Evolutionary conservation across 2,888 invertebrate genomes (phyloP).

Genomic region (Platerodrilus igneus): DNA sequence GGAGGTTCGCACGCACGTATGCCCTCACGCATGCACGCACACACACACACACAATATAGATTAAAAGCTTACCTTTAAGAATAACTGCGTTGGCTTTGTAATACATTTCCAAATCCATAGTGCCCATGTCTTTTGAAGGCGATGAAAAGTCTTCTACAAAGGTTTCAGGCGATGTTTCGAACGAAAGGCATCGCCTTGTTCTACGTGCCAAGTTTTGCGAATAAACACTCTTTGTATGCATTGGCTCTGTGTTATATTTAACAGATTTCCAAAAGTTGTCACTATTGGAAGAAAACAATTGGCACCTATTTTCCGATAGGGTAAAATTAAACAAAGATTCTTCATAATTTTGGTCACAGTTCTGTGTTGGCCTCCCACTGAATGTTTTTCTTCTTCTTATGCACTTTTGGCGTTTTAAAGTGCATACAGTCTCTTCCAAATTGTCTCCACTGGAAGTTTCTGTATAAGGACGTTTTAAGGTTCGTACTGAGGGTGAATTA

Average conservation of each 20-base stretch:
- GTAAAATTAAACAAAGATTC: too few species aligned
- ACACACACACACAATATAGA: slow-evolving; percentile 30
- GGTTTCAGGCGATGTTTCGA: slow-evolving; percentile 40
- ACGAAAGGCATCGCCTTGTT: slow-evolving; percentile 46
- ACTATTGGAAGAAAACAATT: too few species aligned
- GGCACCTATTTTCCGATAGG: too few species aligned
- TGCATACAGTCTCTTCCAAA: slow-evolving; percentile 37
- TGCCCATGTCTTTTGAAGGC: slow-evolving; percentile 37
- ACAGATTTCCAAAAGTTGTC: too few species aligned
- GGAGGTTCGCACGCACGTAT: too few species aligned
- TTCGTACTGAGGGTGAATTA: slow-evolving; percentile 21
- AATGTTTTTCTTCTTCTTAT: slow-evolving; percentile 52
- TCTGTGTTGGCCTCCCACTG: too few species aligned
- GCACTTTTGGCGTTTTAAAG: slow-evolving; percentile 55
- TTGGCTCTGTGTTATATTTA: neutral
- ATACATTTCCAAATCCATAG: slow-evolving; percentile 45
- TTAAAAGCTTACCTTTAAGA: slow-evolving; percentile 45
- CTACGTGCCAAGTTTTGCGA: slow-evolving; percentile 21
- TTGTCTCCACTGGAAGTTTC: slow-evolving; percentile 38
- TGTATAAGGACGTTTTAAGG: slow-evolving; percentile 28
- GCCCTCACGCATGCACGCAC: too few species aligned
- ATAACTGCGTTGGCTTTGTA: slow-evolving; percentile 39
- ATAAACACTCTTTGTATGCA: slow-evolving; percentile 1
- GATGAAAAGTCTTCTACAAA: slow-evolving; percentile 27
- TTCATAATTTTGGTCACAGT: too few species aligned